Evolutionary conservation across 1,140 invertebrate species (phyloP).

Genomic region (Aculops lycopersici): DNA sequence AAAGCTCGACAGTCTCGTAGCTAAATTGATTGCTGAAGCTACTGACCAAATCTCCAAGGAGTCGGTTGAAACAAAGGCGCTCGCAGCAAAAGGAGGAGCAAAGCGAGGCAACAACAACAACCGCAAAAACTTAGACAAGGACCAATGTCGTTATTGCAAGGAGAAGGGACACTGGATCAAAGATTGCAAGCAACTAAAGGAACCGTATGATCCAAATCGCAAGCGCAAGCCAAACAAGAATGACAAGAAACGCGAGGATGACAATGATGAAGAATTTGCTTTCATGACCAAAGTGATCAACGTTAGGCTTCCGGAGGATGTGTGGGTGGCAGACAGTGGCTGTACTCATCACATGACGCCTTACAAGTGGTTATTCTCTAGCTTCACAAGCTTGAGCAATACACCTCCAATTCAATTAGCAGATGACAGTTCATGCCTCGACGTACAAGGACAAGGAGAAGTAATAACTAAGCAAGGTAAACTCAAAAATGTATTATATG

Average conservation of each 20-base stretch:
- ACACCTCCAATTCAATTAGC: not conserved
- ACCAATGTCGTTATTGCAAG: not conserved
- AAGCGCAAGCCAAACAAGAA: not conserved
- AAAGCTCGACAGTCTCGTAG: not conserved
- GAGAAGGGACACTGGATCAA: not conserved
- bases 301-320: too few relatives aligned
- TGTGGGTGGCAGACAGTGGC: not conserved
- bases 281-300: not conserved
- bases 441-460: not conserved
- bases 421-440: not conserved
- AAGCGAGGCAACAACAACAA: not conserved
- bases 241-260: not conserved
- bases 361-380: not conserved
- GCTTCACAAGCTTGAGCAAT: not conserved
- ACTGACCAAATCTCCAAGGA: not conserved
- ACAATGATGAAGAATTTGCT: not conserved
- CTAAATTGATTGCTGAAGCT: not conserved
- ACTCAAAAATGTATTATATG: not conserved
- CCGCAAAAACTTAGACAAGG: not conserved
- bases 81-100: not conserved
- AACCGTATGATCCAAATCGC: not conserved
- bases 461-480: not conserved
- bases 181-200: not conserved
- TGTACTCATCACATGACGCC: not conserved
- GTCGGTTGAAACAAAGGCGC: not conserved